A percentile compares a stretch with the other conserved stretches of the same genome.
Conservation (phyloP, 2,113 vertebrate species). For the Grammomys surdaster region DNA sequence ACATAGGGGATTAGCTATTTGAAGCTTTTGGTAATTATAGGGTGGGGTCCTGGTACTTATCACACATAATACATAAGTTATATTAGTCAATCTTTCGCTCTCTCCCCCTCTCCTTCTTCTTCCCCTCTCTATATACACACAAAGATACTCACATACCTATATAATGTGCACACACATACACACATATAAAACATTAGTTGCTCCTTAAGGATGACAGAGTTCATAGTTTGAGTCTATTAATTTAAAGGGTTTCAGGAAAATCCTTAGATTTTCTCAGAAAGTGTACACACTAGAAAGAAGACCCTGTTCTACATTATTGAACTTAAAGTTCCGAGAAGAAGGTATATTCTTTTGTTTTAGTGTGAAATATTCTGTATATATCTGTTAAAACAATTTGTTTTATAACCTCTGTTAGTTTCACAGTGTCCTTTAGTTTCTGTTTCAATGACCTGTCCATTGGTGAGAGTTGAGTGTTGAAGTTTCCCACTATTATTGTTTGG, state of each 20-base stretch:
- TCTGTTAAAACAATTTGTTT: too few species aligned
- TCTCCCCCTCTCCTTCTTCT: too few species aligned
- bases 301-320: background rate
- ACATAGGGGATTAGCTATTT: background rate
- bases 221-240: background rate
- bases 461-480: too few species aligned
- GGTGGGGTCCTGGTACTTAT: background rate
- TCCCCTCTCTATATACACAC: too few species aligned
- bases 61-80: background rate
- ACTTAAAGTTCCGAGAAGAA: too few species aligned
- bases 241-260: background rate
- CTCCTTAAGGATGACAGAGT: background rate
- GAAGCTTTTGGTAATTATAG: background rate
- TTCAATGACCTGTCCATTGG: too few species aligned
- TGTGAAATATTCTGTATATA: too few species aligned
- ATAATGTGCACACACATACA: background rate
- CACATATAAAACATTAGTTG: background rate
- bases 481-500: too few species aligned
- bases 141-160: background rate
- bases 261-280: background rate
- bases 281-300: background rate
- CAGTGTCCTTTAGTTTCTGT: too few species aligned
- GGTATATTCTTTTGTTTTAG: too few species aligned
- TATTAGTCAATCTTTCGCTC: background rate
- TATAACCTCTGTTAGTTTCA: too few species aligned